Conservation (phyloP, 2,888 invertebrate species). For the Polietes domitor region DNA sequence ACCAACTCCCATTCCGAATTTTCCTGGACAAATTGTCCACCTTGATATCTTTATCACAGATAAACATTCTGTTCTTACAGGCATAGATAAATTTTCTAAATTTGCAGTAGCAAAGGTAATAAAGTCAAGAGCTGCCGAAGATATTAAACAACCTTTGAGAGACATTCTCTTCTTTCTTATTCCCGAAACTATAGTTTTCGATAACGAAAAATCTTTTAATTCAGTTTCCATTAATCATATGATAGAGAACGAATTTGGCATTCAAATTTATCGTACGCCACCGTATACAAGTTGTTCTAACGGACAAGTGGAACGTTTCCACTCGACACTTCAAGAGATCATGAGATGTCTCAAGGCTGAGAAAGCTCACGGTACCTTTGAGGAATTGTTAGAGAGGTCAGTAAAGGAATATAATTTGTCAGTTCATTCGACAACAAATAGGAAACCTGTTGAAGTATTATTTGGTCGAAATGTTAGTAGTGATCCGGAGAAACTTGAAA, state of each 20-base stretch:
- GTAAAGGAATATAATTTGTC: slow-evolving; percentile 31
- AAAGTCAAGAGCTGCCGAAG: slow-evolving; percentile 28
- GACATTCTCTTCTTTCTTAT: too few species aligned
- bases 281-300: slow-evolving; percentile 33
- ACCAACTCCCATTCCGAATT: slow-evolving; percentile 17
- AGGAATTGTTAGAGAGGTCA: slow-evolving; percentile 34
- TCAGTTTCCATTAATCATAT: slow-evolving; percentile 7
- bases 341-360: slow-evolving; percentile 34
- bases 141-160: slow-evolving; percentile 32
- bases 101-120: slow-evolving; percentile 38
- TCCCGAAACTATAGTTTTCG: too few species aligned
- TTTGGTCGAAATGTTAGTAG: slow-evolving; percentile 6
- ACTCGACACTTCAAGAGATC: slow-evolving; percentile 38
- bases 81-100: background rate
- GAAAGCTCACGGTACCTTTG: slow-evolving; percentile 25
- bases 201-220: slow-evolving; percentile 23
- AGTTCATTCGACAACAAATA: slow-evolving; percentile 31
- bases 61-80: slow-evolving; percentile 27
- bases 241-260: background rate
- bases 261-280: slow-evolving; percentile 11
- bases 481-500: slow-evolving; percentile 21
- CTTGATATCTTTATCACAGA: slow-evolving; percentile 35
- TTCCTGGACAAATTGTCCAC: slow-evolving; percentile 35
- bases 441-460: slow-evolving; percentile 38
- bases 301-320: slow-evolving; percentile 43